Base-by-base conservation (phyloP, 2,888 invertebrate genomes). In the Trissolcus japonicus region DNA sequence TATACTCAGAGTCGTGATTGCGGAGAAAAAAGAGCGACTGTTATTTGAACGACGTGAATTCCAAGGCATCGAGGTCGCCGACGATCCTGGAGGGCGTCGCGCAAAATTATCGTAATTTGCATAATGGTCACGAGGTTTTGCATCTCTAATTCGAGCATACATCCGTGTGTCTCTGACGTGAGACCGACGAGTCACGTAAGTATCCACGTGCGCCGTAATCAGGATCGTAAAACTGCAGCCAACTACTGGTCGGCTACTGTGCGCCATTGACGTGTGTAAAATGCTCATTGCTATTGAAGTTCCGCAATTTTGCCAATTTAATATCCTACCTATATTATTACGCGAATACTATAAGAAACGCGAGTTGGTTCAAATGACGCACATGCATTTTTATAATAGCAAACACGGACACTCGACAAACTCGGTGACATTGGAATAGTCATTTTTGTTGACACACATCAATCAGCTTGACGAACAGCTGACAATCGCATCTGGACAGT, bases 61-160 rank as follows among this genome's bases (percentile, higher is more conserved):
- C 51, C 74, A 9, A 50, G 16, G 62, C 25, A 41, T 21, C 69
- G 66, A 69, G 66, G 65, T 53, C 65, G 51, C 35, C 61, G 76
- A 29, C 40, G 59, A 67, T 67, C 76, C 72, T 76, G 66, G 46
- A 67, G 66, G 76, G 76, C 72, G 72, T 72, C 67, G 56, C 53
- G 67, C 61, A 40, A 73, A 73, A 77, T 73, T 63, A 77, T 77
- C 65, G 61, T 61, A 73, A 73, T 77, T 73, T 77, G 51, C 60
- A 66, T 76, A 76, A 77, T 77, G 68, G 73, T 77, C 77, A 73
- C 57, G 53, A 61, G 71, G 75, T 80, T 80, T 80, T 81, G 81
- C 81, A 80, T 81, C 79, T 78, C 76, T 80, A 80, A 80, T 81
- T 77, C 79, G 67, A 57, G 71, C 59, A 50, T 35, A 61, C 68